Evolutionary conservation across 2,888 invertebrate genomes (phyloP), one percentile per base, ranked within the genome.

Genomic region (Xestia xanthographa): DNA sequence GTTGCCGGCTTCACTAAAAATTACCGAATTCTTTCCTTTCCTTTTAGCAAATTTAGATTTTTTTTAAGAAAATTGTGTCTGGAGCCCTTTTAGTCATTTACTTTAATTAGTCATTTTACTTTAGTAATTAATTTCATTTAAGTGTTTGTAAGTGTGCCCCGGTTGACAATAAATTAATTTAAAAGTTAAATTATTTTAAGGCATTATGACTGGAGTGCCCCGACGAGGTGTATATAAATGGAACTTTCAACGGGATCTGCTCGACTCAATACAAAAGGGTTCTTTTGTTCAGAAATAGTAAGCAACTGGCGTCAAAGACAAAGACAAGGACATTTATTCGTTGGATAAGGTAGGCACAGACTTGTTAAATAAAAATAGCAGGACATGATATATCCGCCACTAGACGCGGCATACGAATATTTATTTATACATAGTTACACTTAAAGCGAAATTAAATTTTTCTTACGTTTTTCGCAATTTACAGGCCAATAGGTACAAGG

Each of bases 31-130:
- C 38, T 58, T 53, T 56, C 26, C 12, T 65, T 65, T 8, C 22
- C 58, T 20, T 50, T 56, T 12, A 63, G 53, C 26, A n/a, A 45
- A 58, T 43, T 74, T 65, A 48, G 6, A 69, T 62, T 53, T 60
- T 73, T 75, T 26, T 11, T 38, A 68, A 38, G 5, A 3, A 75
- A 66, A 70, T 73, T 66, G n/a, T 62, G 62, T 65, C 38, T 17
- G 56, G 26, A 62, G 71, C n/a, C 8, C 41, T 17, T 77, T 71
- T 58, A 63, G 60, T 63, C 67, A 69, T 80, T 77, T 58, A 8
- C n/a, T 60, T 80, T 76, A 76, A 83, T 83, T 68, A 74, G 67
- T 77, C 17, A 77, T 74, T 77, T 74, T 68, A 75, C 69, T 80
- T 83, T 72, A 58, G 62, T 62, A 38, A 76, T 79, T 82, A 67